These are phyloP conservation scores for Geococcyx californianus DNA, from an alignment of 2,113 vertebrate genomes.

Conservation along the genomic window DNA sequence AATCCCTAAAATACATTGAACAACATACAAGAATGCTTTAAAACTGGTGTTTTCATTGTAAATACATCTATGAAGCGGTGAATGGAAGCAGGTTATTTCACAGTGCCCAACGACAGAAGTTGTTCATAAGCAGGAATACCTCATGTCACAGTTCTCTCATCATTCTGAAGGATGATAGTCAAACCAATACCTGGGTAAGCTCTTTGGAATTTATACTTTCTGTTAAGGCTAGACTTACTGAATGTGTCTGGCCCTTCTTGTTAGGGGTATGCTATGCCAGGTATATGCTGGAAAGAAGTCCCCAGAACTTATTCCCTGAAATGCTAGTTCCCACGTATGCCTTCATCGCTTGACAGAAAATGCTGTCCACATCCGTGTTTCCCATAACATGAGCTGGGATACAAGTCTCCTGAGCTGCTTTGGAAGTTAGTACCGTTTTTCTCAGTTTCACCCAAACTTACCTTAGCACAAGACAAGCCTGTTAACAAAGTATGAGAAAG, in stretches of 20 bases:
- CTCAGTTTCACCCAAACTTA: neutral
- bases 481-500: neutral
- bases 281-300: neutral
- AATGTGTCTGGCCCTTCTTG: neutral
- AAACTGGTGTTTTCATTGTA: neutral
- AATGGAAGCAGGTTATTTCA: neutral
- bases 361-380: neutral
- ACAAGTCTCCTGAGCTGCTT: neutral
- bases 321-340: neutral
- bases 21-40: neutral
- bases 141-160: neutral
- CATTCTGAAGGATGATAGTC: neutral
- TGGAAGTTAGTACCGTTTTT: neutral
- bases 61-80: neutral
- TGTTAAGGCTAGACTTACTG: neutral
- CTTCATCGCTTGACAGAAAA: neutral
- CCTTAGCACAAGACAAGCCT: neutral
- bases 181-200: neutral
- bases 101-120: neutral
- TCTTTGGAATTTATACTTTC: neutral
- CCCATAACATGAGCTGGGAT: rapidly evolving
- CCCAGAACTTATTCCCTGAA: rapidly evolving
- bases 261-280: neutral
- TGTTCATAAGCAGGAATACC: neutral
- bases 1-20: neutral